Conservation (phyloP, 2,797 vertebrate genomes). For the Pteropus rufus region DNA sequence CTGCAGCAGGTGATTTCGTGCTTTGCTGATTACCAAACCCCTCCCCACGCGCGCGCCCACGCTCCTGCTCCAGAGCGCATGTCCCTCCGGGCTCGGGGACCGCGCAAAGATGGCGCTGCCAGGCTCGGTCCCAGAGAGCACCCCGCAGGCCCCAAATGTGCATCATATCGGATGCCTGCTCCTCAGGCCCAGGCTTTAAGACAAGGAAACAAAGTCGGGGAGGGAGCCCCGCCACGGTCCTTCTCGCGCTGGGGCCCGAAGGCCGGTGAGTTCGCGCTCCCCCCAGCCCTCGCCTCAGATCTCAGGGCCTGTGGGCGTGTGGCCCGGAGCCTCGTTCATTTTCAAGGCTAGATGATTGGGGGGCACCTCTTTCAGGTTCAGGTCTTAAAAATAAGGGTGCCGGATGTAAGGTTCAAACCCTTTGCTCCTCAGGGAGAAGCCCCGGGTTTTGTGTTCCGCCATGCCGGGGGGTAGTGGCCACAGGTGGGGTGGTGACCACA, state of each 20-base stretch:
- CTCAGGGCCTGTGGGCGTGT: not conserved
- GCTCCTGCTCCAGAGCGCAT: accelerated
- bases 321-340: not conserved
- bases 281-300: not conserved
- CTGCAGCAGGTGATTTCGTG: not conserved
- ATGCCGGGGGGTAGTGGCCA: accelerated
- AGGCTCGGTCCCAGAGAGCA: accelerated
- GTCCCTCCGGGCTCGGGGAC: accelerated
- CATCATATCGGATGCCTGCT: not conserved
- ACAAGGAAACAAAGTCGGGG: not conserved
- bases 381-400: not conserved
- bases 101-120: accelerated
- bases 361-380: not conserved
- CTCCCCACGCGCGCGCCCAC: no score
- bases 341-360: not conserved
- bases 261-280: not conserved
- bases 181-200: not conserved
- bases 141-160: accelerated
- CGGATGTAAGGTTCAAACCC: not conserved
- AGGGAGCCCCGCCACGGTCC: no score
- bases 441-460: not conserved
- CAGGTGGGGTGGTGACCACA: not conserved
- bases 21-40: not conserved
- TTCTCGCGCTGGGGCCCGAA: not conserved
- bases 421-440: not conserved